These are phyloP conservation scores for Odobenus rosmarus DNA, from an alignment of 2,113 vertebrate genomes.

Conservation along the genomic window DNA sequence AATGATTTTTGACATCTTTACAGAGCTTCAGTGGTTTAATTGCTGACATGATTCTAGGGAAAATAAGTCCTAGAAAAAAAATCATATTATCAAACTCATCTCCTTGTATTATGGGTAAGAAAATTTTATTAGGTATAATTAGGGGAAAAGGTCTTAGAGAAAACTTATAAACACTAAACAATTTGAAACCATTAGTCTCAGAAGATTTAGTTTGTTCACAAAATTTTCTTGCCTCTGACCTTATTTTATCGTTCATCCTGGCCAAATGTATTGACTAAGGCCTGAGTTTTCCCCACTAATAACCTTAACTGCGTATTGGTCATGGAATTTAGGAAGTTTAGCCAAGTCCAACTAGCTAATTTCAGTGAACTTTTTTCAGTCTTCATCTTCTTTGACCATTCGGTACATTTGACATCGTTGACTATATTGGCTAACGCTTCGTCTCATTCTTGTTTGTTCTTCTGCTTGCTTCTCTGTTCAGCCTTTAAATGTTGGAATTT, in stretches of 20 bases:
- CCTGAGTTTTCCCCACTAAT: background rate
- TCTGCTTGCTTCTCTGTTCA: background rate
- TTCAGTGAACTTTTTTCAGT: background rate
- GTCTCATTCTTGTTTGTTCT: background rate
- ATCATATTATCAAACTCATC: background rate
- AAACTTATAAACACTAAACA: background rate
- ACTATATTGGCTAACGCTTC: background rate
- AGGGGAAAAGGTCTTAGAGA: background rate
- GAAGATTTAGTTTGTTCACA: background rate
- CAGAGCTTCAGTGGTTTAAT: background rate
- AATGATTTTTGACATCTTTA: background rate
- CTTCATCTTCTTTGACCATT: background rate
- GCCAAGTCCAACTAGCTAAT: background rate
- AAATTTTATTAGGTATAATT: background rate
- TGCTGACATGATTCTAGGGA: background rate
- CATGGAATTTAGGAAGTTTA: background rate
- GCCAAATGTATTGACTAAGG: background rate
- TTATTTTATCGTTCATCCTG: background rate
- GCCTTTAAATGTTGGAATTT: background rate
- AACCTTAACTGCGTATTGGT: background rate
- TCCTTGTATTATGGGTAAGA: background rate
- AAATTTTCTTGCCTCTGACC: background rate
- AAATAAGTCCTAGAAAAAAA: background rate
- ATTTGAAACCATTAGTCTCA: background rate
- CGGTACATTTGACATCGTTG: background rate